phyloP scores from a whole-genome alignment of 1,140 invertebrate species.

The Drosophila mojavensis region DNA sequence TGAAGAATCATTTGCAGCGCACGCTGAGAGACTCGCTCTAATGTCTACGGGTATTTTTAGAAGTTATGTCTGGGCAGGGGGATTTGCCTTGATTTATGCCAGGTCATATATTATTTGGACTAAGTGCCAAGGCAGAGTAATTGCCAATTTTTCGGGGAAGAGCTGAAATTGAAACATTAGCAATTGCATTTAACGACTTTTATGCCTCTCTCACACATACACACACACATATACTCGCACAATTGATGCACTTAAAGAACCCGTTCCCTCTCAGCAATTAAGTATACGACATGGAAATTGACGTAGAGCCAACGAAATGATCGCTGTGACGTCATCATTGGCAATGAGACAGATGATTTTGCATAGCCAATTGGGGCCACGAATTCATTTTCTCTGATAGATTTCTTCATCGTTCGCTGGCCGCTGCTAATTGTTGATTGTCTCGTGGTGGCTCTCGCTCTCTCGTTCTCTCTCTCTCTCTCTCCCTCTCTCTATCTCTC shows the following conservation, averaged over 20 bases:
- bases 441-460: not conserved
- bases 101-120: slow-evolving; percentile 5
- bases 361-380: slow-evolving; percentile 44
- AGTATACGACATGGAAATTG: slow-evolving; percentile 55
- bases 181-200: slow-evolving; percentile 37
- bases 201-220: not conserved
- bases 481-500: not conserved
- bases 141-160: slow-evolving; percentile 47
- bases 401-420: slow-evolving; percentile 52
- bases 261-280: slow-evolving; percentile 30
- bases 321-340: slow-evolving; percentile 47
- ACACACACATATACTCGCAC: not conserved
- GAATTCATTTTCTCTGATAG: slow-evolving; percentile 55
- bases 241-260: slow-evolving; percentile 21
- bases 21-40: slow-evolving; percentile 47
- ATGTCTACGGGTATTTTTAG: slow-evolving; percentile 66
- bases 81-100: slow-evolving; percentile 37
- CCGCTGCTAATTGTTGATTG: slow-evolving; percentile 37
- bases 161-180: slow-evolving; percentile 55
- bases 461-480: not conserved
- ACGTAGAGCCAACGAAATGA: slow-evolving; percentile 38
- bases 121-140: slow-evolving; percentile 18
- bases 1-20: slow-evolving; percentile 76
- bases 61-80: slow-evolving; percentile 27
- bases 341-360: slow-evolving; percentile 38